Evolutionary conservation across 1,140 invertebrate species (phyloP).

Genomic region (Habropoda laboriosa): DNA sequence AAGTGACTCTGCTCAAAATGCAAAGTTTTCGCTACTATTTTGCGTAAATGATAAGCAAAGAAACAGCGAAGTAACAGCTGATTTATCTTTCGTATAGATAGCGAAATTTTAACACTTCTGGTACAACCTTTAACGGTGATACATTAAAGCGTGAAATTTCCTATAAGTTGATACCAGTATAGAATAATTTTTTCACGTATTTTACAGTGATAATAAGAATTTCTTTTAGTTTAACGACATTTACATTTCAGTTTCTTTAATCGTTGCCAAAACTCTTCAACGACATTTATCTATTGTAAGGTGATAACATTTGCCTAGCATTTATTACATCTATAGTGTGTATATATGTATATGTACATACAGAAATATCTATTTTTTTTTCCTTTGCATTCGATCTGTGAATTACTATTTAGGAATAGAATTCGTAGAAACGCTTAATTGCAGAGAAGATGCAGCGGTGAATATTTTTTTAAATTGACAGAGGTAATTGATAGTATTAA

Average conservation of each 20-base stretch:
- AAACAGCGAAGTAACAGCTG: no score
- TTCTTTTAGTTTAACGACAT: neutral
- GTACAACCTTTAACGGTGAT: neutral
- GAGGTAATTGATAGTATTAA: neutral
- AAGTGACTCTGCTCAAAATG: neutral
- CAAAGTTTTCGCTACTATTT: neutral
- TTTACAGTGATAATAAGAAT: neutral
- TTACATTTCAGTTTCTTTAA: neutral
- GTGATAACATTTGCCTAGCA: neutral
- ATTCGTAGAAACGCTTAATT: neutral
- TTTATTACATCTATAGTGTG: neutral
- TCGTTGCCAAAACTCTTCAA: constrained; percentile 2
- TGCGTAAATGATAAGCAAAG: neutral
- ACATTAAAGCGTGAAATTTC: no score
- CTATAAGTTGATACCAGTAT: neutral
- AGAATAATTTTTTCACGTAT: neutral
- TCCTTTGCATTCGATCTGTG: neutral
- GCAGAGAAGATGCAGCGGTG: neutral
- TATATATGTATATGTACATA: neutral
- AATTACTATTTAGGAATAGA: neutral
- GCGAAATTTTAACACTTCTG: neutral
- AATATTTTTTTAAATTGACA: constrained; percentile 8
- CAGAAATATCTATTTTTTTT: neutral
- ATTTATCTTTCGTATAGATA: neutral
- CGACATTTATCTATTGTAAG: neutral